Percentiles rank a stretch among this genome's conserved stretches.
These are phyloP conservation scores for Elymnias hypermnestra DNA, from an alignment of 1,140 invertebrate species.

Conservation along the genomic window DNA sequence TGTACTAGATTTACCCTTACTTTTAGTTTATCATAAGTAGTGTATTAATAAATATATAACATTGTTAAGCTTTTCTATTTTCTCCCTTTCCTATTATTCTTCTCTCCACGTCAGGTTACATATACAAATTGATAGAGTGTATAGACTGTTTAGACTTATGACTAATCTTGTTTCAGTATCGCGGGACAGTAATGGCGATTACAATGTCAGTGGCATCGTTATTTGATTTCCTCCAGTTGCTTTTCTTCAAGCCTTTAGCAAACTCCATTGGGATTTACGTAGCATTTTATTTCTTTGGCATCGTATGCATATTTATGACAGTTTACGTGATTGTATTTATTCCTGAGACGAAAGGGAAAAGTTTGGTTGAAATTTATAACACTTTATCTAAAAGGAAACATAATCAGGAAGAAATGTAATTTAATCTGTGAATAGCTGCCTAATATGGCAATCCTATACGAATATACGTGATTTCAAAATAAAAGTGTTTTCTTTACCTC, in stretches of 20 bases:
- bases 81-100: too few species aligned
- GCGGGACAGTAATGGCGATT: slow-evolving; percentile 24
- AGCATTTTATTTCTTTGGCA: slow-evolving; percentile 37
- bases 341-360: slow-evolving; percentile 41
- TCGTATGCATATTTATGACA: slow-evolving; percentile 30
- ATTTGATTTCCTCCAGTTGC: slow-evolving; percentile 25
- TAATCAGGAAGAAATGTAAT: not conserved
- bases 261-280: slow-evolving; percentile 29
- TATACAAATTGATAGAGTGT: too few species aligned
- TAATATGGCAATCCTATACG: too few species aligned
- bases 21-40: too few species aligned
- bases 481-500: too few species aligned
- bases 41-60: too few species aligned
- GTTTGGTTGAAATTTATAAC: slow-evolving; percentile 34
- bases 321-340: slow-evolving; percentile 27
- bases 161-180: slow-evolving; percentile 35
- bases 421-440: too few species aligned
- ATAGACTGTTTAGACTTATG: too few species aligned
- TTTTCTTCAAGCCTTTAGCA: slow-evolving; percentile 28
- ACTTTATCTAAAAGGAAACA: slow-evolving; percentile 21
- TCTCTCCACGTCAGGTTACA: too few species aligned
- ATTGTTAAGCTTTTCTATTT: too few species aligned
- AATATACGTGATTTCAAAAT: too few species aligned
- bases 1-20: too few species aligned
- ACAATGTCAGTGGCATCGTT: slow-evolving; percentile 24